Evolutionary conservation across 1,140 invertebrate species (phyloP).

Genomic region (Ditylenchus dipsaci): DNA sequence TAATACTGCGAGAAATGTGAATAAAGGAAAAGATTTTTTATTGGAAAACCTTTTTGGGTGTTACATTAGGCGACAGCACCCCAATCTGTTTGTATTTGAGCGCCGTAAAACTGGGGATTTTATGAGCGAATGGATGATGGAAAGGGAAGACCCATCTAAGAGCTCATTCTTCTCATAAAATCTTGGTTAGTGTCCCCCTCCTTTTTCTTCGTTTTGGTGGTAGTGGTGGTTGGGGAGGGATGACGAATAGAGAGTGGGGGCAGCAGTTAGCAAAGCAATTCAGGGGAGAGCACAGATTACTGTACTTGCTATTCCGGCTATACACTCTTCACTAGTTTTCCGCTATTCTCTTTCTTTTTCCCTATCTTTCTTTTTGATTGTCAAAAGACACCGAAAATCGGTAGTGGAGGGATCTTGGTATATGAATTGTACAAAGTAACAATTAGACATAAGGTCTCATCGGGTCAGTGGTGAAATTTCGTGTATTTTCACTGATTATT

Average conservation of each 20-base stretch:
- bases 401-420: too few relatives aligned
- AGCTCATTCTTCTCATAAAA: slow-evolving; percentile 7
- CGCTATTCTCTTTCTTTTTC: too few relatives aligned
- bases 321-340: too few relatives aligned
- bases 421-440: too few relatives aligned
- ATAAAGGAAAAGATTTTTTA: not conserved
- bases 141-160: not conserved
- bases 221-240: not conserved
- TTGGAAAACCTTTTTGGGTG: slow-evolving; percentile 4
- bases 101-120: slow-evolving; percentile 2
- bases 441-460: too few relatives aligned
- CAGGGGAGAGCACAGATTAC: too few relatives aligned
- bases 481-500: too few relatives aligned
- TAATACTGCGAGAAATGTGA: not conserved
- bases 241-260: not conserved
- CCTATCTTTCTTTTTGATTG: too few relatives aligned
- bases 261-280: not conserved
- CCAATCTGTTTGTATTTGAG: not conserved
- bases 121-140: not conserved
- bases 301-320: too few relatives aligned
- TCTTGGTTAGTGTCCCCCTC: not conserved
- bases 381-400: too few relatives aligned
- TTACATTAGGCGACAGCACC: not conserved
- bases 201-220: not conserved
- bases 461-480: too few relatives aligned